Conservation (phyloP, 2,888 invertebrate species). For the Pristionchus maxplancki region DNA sequence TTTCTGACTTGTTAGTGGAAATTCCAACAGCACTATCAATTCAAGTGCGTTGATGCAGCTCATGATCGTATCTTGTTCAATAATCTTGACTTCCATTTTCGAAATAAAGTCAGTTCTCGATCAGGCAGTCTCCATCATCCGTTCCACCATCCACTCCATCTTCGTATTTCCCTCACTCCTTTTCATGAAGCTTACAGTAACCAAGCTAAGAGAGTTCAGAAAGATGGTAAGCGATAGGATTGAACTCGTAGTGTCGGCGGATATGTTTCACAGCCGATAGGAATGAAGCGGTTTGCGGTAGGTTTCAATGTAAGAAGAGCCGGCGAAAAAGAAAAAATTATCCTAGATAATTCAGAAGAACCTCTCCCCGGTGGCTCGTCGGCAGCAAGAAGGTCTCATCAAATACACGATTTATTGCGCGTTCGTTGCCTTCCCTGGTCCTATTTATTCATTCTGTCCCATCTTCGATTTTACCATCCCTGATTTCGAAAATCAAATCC, state of each 20-base stretch:
- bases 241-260: background rate
- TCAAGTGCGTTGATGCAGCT: no score
- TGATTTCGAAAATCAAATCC: background rate
- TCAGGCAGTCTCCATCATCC: background rate
- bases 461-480: background rate
- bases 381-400: background rate
- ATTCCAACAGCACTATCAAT: no score
- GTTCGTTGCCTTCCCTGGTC: background rate
- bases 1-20: no score
- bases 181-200: background rate
- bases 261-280: background rate
- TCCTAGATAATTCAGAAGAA: background rate
- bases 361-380: background rate
- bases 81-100: no score
- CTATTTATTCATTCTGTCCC: background rate
- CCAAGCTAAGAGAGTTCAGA: background rate
- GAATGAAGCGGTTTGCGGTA: no score
- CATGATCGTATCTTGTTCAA: no score
- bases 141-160: background rate
- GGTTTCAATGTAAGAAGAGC: no score
- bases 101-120: background rate
- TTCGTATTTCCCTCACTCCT: constrained; percentile 1
- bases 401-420: background rate
- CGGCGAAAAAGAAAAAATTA: background rate
- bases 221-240: background rate